Evolutionary conservation across 2,888 invertebrate species (phyloP).

Genomic region (Ochropleura leucogaster): DNA sequence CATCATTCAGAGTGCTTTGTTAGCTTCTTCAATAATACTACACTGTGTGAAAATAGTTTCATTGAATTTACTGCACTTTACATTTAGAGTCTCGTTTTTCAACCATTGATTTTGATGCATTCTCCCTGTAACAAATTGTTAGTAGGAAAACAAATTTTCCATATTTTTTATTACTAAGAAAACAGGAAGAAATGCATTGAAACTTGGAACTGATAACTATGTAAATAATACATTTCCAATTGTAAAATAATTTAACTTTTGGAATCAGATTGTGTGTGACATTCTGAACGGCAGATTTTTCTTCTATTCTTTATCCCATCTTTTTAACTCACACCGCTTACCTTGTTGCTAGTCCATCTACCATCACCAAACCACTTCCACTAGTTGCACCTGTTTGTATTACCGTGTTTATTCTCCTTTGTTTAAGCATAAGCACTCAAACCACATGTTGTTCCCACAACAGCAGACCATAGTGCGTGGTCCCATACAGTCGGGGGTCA

Average conservation of each 20-base stretch:
- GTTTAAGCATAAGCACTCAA: slow-evolving; percentile 75
- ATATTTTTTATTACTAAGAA: neutral
- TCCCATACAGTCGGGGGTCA: slow-evolving; percentile 85
- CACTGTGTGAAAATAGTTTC: slow-evolving; percentile 10
- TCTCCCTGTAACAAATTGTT: neutral
- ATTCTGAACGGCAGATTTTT: neutral
- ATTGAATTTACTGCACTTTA: slow-evolving; percentile 14
- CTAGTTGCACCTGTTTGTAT: slow-evolving; percentile 62
- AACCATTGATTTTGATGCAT: neutral
- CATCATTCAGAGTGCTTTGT: slow-evolving; percentile 9
- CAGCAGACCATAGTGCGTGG: slow-evolving; percentile 85
- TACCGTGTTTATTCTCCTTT: slow-evolving; percentile 67
- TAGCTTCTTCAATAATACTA: slow-evolving; percentile 6
- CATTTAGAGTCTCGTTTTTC: neutral
- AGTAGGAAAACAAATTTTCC: no score
- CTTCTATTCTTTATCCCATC: neutral
- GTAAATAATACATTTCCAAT: slow-evolving; percentile 1
- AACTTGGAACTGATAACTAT: neutral
- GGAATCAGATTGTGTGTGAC: neutral
- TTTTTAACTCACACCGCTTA: slow-evolving; percentile 1
- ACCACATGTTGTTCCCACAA: slow-evolving; percentile 79
- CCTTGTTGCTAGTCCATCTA: slow-evolving; percentile 24
- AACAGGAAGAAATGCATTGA: neutral
- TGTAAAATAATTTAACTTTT: neutral
- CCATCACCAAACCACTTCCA: slow-evolving; percentile 32